Evolutionary conservation across 2,113 vertebrate genomes (phyloP), one percentile per base, ranked within the genome.

Genomic region (Thunnus thynnus): DNA sequence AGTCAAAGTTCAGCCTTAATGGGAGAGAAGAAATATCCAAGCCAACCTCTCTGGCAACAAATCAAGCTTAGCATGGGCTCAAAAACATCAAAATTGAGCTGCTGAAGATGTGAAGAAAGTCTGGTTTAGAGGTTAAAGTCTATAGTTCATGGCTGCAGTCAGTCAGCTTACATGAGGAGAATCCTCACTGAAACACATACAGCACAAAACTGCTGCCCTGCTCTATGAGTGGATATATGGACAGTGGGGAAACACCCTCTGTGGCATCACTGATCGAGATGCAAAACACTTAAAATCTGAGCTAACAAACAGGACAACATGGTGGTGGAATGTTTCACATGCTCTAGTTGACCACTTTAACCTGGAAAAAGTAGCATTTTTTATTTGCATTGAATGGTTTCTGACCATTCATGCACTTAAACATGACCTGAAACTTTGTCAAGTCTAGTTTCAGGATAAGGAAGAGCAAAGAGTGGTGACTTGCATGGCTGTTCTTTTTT

Each of bases 101-200:
- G 41, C 36, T 32, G 25, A 73, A 47, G 68, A 65, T n/a, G 13
- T 47, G 47, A 62, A 36, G 20, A 55, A 57, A 54, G 48, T 67
- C 13, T 63, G 47, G 65, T 81, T 85, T 58, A 69, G 46, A 83
- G 14, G 30, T 32, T 25, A 32, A 32, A 62, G 14, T 25, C 72
- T n/a, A 36, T 27, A 63, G 57, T 20, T 67, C 22, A 36, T 60
- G 48, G 30, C 18, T 72, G 12, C 51, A 22, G 46, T 20, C 65
- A 10, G 36, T 57, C 58, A 60, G 30, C 50, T 54, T 11, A 63
- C 36, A 36, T 8, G 8, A 41, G 36, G 36, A 41, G 36, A 41
- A 41, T 41, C 36, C 8, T 9, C 36, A 41, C 36, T 41, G n/a
- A 36, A 73, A 16, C 17, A 30, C n/a, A 13, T 3, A 27, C 30